Evolutionary conservation across 2,113 vertebrate genomes (phyloP).

Genomic region (Lophius piscatorius): DNA sequence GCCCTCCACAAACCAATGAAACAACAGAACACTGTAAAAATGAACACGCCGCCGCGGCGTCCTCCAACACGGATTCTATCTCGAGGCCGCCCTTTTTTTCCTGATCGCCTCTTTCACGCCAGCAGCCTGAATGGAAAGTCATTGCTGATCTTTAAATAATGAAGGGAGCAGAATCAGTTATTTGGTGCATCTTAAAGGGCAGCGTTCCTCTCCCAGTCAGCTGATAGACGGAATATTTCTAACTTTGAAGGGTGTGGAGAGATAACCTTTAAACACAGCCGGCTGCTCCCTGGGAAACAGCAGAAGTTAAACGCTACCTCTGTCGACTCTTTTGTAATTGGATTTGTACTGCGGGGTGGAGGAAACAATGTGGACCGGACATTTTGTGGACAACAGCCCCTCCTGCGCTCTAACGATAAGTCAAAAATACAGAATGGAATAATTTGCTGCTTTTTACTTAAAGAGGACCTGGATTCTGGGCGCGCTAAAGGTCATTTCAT

Average conservation of each 20-base stretch:
- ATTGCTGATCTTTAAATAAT: constrained; percentile 50
- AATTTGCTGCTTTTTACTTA: constrained; percentile 24
- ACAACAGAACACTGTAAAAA: constrained; percentile 28
- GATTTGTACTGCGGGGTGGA: constrained; percentile 30
- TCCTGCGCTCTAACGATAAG: constrained; percentile 49
- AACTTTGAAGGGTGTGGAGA: constrained; percentile 58
- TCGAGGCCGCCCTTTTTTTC: constrained; percentile 49
- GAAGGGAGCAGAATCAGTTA: constrained; percentile 55
- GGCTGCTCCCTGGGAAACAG: constrained; percentile 39
- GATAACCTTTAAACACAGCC: constrained; percentile 70
- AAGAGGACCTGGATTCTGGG: constrained; percentile 18
- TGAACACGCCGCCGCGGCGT: constrained; percentile 5
- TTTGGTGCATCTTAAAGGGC: constrained; percentile 70
- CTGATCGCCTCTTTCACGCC: constrained; percentile 38
- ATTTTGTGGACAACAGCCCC: constrained; percentile 7
- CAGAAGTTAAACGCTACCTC: constrained; percentile 32
- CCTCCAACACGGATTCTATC: constrained; percentile 35
- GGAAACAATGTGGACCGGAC: constrained; percentile 38
- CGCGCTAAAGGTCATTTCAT: constrained; percentile 44
- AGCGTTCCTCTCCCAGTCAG: constrained; percentile 51
- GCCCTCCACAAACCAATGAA: constrained; percentile 32
- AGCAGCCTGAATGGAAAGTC: constrained; percentile 35
- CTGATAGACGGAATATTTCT: constrained; percentile 60
- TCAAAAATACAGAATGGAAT: constrained; percentile 9
- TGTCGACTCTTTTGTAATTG: constrained; percentile 41